Evolutionary conservation across 2,888 invertebrate species (phyloP), one percentile per base, ranked within the genome.

Genomic region (Periphyllus acericola): DNA sequence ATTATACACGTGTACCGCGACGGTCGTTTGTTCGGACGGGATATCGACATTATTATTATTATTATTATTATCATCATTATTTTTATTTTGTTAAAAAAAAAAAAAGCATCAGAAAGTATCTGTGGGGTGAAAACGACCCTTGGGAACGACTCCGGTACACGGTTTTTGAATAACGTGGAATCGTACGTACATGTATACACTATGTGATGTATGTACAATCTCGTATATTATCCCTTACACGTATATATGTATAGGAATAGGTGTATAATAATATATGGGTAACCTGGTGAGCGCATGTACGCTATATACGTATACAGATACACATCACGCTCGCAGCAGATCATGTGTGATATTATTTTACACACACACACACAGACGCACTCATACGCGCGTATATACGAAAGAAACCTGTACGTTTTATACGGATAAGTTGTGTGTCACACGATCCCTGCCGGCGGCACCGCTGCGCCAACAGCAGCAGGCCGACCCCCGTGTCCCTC

Each of bases 101-200:
- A 60, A 36, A 40, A 21, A 66, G 4, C 60, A 25, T 40, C 55
- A 34, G 55, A 83, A 55, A 72, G 60, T 78, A 25, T 29, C 21
- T 29, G 52, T 32, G 34, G 79, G 79, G 79, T 60, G 80, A 86
- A 86, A 74, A 80, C 86, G 34, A 86, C 80, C 60, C 86, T 74
- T 86, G 86, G 86, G 79, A 86, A 86, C 86, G 40, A 79, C 71
- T 71, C 29, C 55, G 55, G n/a, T 72, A 72, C 82, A 25, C 52
- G 55, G 34, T 25, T 83, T 29, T 34, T 34, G 83, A 72, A 71
- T 46, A 46, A 81, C 32, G 25, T 11, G 68, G 68, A 81, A 8
- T 60, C n/a, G 25, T 52, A 78, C 52, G 6, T 52, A 40, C 19
- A 17, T n/a, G 29, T 52, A 75, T 34, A 60, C 32, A 74, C 71